A percentile compares a stretch with the other conserved stretches of the same genome.
Conservation (phyloP, 2,888 invertebrate genomes). For the Melieria omissa region DNA sequence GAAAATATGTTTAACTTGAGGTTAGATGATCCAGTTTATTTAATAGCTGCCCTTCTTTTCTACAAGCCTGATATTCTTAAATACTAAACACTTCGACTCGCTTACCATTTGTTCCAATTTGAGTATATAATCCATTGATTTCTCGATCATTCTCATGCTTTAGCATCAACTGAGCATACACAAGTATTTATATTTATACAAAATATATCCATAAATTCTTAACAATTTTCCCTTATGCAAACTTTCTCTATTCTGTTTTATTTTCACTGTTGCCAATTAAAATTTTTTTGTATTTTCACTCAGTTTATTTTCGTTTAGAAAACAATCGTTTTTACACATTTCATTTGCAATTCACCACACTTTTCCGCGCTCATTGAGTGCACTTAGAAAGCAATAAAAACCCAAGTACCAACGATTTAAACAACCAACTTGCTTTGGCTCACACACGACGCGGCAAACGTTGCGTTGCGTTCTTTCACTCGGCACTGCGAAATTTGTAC, state of each 20-base stretch:
- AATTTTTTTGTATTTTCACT: background rate
- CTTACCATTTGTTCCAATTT: slow-evolving; percentile 63
- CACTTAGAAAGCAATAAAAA: no score
- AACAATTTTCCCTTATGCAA: no score
- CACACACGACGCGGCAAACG: background rate
- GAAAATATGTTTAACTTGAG: no score
- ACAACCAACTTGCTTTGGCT: slow-evolving; percentile 37
- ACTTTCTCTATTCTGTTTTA: no score
- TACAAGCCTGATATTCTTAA: no score
- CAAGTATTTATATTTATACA: no score
- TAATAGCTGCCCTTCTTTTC: no score
- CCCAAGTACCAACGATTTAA: slow-evolving; percentile 44
- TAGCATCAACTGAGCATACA: no score
- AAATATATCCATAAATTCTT: no score
- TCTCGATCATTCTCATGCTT: slow-evolving; percentile 38
- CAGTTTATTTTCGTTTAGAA: background rate
- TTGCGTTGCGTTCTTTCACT: slow-evolving; percentile 17
- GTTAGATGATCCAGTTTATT: no score
- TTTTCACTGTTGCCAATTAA: background rate
- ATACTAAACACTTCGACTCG: slow-evolving; percentile 10
- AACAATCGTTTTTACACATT: background rate
- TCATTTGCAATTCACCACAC: background rate
- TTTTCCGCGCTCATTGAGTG: background rate
- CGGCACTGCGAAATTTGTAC: slow-evolving; percentile 14
- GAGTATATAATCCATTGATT: slow-evolving; percentile 53